Evolutionary conservation across 2,888 invertebrate genomes (phyloP), one percentile per base, ranked within the genome.

Genomic region (Drosophila incognita): DNA sequence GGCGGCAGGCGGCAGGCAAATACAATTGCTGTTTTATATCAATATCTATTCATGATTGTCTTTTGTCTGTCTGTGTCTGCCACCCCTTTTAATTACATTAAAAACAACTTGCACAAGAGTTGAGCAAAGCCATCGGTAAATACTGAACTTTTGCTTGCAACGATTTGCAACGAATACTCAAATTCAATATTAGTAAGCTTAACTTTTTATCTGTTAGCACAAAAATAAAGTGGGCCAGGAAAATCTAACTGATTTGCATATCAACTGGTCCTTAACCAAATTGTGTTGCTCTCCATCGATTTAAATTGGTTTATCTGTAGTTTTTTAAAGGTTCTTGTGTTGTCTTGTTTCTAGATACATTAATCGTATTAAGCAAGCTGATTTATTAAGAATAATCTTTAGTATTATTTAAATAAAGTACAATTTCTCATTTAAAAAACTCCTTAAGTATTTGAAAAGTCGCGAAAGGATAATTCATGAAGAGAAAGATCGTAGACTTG

Each of bases 71-170:
- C 74, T 56, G 36, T 36, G 54, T 36, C 36, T 46, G 62, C 51
- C 65, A 27, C 62, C 82, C 69, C 57, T 78, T 81, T 74, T 79
- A 79, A 79, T 79, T 79, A 79, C 79, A 79, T 79, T 79, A 79
- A 66, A 53, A 49, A 65, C 56, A 38, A 71, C 64, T 60, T 58
- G 53, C 18, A 13, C 21, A 21, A 51, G 40, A 48, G 54, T 60
- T 66, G 51, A 49, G 67, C 18, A 33, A 36, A 64, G 67, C 33
- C 53, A 58, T 42, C 21, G 42, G n/a, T 38, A 24, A 61, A 54
- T 18, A 33, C 5, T 29, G 4, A 13, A 77, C 36, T 42, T 70
- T 38, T 18, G 5, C 29, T 8, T 29, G 13, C 31, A 57, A 49
- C 31, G 70, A 49, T 42, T 51, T 18, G 36, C 31, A 61, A 72